These are phyloP conservation scores for Aporophyla nigra DNA, from an alignment of 2,888 invertebrate genomes.

Conservation along the genomic window DNA sequence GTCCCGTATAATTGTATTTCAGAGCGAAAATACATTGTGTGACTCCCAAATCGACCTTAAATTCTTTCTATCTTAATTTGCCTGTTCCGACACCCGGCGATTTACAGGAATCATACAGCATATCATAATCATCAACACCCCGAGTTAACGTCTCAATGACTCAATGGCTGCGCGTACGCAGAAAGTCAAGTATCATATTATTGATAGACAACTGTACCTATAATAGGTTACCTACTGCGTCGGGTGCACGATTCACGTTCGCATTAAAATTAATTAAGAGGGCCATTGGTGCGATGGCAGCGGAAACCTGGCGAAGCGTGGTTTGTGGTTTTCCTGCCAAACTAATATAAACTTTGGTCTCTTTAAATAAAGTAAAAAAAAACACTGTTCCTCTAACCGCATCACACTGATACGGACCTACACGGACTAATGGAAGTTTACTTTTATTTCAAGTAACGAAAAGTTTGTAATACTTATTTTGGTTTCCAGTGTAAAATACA, in stretches of 20 bases:
- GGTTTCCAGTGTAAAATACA: neutral
- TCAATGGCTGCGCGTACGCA: conserved; percentile 11
- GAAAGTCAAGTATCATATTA: conserved; percentile 20
- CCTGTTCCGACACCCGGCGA: neutral
- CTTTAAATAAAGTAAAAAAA: neutral
- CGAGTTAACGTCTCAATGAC: conserved; percentile 7
- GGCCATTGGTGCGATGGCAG: neutral
- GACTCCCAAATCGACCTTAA: neutral
- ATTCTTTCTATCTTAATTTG: neutral
- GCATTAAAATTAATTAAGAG: neutral
- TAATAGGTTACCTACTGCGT: neutral
- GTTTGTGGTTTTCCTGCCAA: neutral
- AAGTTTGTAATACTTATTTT: too few relatives aligned
- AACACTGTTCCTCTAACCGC: neutral
- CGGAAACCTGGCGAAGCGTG: conserved; percentile 6
- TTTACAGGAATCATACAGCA: neutral
- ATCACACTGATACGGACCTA: neutral
- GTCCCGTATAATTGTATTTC: neutral
- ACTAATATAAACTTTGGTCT: neutral
- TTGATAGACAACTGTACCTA: conserved; percentile 28
- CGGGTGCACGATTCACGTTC: neutral
- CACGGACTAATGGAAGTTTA: neutral
- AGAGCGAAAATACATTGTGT: neutral
- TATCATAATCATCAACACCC: neutral
- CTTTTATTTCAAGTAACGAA: neutral